Evolutionary conservation across 2,113 vertebrate species (phyloP).

Genomic region (Ceyx cyanopectus): DNA sequence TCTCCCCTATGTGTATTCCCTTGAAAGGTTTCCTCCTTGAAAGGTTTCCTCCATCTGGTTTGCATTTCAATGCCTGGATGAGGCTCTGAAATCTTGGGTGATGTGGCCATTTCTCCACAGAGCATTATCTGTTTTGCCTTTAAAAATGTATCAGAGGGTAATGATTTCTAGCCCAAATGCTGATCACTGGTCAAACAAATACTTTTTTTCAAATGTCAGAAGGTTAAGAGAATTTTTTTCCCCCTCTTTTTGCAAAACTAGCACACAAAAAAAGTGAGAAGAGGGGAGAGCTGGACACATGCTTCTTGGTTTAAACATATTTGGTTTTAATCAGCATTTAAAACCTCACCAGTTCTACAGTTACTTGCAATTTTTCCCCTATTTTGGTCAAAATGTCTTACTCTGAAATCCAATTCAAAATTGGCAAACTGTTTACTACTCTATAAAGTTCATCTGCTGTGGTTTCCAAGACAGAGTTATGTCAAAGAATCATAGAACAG

Average conservation of each 20-base stretch:
- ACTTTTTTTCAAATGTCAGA: conserved; percentile 32
- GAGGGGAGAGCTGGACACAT: background rate
- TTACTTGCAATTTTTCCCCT: background rate
- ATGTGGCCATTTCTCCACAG: background rate
- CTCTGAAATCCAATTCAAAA: background rate
- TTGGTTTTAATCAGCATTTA: background rate
- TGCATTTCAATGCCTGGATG: background rate
- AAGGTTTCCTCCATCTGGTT: conserved; percentile 31
- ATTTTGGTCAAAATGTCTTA: background rate
- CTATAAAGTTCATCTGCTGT: background rate
- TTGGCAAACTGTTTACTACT: background rate
- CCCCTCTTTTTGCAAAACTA: background rate
- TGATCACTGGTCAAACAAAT: conserved; percentile 2
- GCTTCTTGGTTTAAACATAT: background rate
- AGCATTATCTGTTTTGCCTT: conserved; percentile 8
- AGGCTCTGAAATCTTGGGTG: background rate
- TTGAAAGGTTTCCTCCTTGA: conserved; percentile 8
- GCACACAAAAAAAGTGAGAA: background rate
- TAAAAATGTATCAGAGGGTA: background rate
- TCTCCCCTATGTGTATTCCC: background rate
- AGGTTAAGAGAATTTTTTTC: conserved; percentile 6
- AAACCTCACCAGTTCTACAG: background rate
- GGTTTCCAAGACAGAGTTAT: background rate
- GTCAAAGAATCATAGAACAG: background rate
- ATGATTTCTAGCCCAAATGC: background rate